Conservation (phyloP, 2,113 vertebrate genomes). For the Lagenorhynchus albirostris region DNA sequence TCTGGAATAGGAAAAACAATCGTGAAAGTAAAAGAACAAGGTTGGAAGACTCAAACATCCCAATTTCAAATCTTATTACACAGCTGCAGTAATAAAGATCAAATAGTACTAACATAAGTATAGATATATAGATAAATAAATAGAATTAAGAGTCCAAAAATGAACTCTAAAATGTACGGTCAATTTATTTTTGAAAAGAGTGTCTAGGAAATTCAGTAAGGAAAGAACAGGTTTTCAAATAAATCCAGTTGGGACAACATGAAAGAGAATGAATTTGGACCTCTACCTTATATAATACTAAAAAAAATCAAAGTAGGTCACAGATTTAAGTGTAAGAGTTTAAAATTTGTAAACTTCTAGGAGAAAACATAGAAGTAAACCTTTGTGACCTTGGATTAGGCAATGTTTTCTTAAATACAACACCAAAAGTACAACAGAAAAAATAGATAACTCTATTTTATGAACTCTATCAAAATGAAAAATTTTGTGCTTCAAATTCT, state of each 20-base stretch:
- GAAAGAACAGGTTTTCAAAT: neutral
- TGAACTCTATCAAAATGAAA: neutral
- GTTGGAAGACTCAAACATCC: neutral
- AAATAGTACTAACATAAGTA: neutral
- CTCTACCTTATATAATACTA: neutral
- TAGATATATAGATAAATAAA: neutral
- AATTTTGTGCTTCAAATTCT: neutral
- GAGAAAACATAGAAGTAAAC: neutral
- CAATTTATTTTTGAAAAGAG: neutral
- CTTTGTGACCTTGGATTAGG: neutral
- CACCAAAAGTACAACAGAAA: neutral
- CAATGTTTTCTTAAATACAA: neutral
- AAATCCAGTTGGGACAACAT: neutral
- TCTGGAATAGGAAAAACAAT: neutral
- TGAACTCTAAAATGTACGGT: neutral
- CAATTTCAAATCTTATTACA: neutral
- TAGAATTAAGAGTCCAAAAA: neutral
- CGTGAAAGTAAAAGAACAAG: neutral
- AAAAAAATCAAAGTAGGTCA: neutral
- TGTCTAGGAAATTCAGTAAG: neutral
- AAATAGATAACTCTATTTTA: neutral
- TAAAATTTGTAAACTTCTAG: neutral
- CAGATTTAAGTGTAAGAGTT: neutral
- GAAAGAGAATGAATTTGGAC: neutral
- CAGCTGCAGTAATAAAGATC: neutral